Base-by-base conservation (phyloP, 2,113 vertebrate species). In the Choloepus hoffmanni region DNA sequence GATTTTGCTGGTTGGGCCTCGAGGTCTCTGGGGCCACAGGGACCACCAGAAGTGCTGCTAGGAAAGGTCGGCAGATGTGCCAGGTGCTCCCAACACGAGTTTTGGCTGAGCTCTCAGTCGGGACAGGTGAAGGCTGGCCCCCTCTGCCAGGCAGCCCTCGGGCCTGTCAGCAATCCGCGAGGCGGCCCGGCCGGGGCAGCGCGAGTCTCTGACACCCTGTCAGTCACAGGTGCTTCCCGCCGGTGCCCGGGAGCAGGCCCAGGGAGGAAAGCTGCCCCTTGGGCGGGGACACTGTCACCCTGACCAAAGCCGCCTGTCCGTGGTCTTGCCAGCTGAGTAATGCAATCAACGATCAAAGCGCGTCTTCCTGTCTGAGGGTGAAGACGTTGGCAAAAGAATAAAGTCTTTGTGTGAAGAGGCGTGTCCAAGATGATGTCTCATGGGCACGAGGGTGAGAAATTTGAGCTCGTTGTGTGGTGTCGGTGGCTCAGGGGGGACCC, bases 261-360 rank as follows among this genome's bases (percentile, higher is more conserved):
- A 10, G 88, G 9, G 19, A n/a, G 33, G 19, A 6, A 16, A 28
- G 62, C 36, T 2, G 14, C 24, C 13, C 24, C 36, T 5, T 0
- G 26, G 58, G 4, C 0, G 2, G 89, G 81, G 73, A 26, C 43
- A 0, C 11, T 83, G 81, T 95, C 96, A 90, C n/a, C 50, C 28
- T 40, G 79, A 79, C 12, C 43, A 60, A 40, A 73, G 84, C 30
- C 60, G 73, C 30, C 63, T 16, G 43, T 45, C 2, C 7, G 76
- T 26, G 78, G 45, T 45, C 73, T 26, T 40, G 58, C 43, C 53
- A 76, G 73, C 72, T 0, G 0, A 40, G 81, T 89, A 82, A 83
- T 53, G 92, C 30, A 36, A 55, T 65, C 21, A 7, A 4, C 4
- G 90, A 97, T 96, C 96, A 97, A 96, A 97, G 96, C 43, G 16